Conservation (phyloP, 2,113 vertebrate species). For the Engystomops pustulosus region DNA sequence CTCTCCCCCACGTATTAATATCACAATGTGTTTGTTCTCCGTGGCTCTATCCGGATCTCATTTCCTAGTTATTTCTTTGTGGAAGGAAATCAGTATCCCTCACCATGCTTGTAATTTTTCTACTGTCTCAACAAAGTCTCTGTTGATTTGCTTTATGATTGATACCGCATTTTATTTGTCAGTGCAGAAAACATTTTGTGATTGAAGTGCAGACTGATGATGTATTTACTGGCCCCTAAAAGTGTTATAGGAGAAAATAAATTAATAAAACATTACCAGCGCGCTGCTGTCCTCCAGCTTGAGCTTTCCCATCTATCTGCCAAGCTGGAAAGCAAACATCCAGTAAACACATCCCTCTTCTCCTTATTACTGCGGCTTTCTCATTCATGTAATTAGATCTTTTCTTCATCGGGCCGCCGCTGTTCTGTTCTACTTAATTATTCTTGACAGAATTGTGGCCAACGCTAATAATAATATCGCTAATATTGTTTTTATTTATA, state of each 20-base stretch:
- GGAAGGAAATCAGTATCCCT: slow-evolving; percentile 54
- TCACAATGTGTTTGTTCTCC: slow-evolving; percentile 20
- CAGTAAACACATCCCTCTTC: slow-evolving; percentile 25
- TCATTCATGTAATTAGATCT: slow-evolving; percentile 15
- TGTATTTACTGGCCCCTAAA: slow-evolving; percentile 59
- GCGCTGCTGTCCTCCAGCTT: slow-evolving; percentile 27
- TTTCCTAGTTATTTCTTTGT: slow-evolving; percentile 54
- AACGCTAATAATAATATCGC: not conserved
- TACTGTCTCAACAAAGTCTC: slow-evolving; percentile 59
- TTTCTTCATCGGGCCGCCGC: not conserved
- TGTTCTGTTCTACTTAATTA: not conserved
- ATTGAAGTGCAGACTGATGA: slow-evolving; percentile 58
- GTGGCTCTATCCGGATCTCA: slow-evolving; percentile 34
- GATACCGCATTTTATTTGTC: slow-evolving; percentile 60
- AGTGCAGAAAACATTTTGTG: slow-evolving; percentile 60
- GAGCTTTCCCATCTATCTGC: slow-evolving; percentile 44
- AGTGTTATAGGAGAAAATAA: slow-evolving; percentile 57
- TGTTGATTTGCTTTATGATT: slow-evolving; percentile 61
- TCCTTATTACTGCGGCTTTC: slow-evolving; percentile 33
- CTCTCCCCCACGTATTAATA: slow-evolving; percentile 32
- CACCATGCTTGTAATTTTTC: slow-evolving; percentile 51
- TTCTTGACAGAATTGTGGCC: not conserved
- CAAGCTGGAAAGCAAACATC: slow-evolving; percentile 34
- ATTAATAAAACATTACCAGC: slow-evolving; percentile 57
- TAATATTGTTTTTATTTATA: not conserved